A percentile compares a stretch with the other conserved stretches of the same genome.
These are phyloP conservation scores for Scolopax mira DNA, from an alignment of 2,113 vertebrate species.

Conservation along the genomic window DNA sequence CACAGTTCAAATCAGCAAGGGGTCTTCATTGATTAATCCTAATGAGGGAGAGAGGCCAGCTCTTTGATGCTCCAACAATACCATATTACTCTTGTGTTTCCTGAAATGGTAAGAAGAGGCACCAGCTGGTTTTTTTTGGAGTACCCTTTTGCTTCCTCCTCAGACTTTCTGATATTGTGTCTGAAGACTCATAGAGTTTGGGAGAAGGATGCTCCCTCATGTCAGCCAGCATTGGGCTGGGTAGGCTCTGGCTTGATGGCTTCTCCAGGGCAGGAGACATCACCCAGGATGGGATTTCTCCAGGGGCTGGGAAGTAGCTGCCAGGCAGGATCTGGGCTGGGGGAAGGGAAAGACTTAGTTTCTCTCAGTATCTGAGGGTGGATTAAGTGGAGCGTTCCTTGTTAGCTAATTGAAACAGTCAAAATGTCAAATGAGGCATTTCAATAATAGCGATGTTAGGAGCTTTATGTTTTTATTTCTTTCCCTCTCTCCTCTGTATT, in stretches of 20 bases:
- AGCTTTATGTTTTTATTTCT: slow-evolving; percentile 41
- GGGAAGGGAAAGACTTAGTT: slow-evolving; percentile 23
- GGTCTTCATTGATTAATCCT: background rate
- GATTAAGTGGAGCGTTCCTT: slow-evolving; percentile 36
- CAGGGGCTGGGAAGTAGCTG: background rate
- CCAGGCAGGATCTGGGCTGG: background rate
- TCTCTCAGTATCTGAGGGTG: background rate
- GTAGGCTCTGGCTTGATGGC: background rate
- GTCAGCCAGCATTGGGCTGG: background rate
- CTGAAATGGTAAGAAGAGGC: background rate
- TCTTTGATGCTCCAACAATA: background rate
- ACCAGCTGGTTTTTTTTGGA: background rate
- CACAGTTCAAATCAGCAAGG: background rate
- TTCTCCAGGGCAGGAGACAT: fast-evolving
- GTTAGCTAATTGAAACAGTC: slow-evolving; percentile 61
- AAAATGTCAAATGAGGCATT: slow-evolving; percentile 62
- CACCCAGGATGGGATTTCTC: background rate
- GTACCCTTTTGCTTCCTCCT: background rate
- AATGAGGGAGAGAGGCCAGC: background rate
- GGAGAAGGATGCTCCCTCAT: background rate
- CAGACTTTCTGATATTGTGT: background rate
- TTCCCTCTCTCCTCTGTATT: background rate
- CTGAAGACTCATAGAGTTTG: background rate
- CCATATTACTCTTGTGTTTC: background rate
- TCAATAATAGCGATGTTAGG: slow-evolving; percentile 43